These are phyloP conservation scores for Teleogryllus oceanicus DNA, from an alignment of 2,888 invertebrate species.

Conservation along the genomic window DNA sequence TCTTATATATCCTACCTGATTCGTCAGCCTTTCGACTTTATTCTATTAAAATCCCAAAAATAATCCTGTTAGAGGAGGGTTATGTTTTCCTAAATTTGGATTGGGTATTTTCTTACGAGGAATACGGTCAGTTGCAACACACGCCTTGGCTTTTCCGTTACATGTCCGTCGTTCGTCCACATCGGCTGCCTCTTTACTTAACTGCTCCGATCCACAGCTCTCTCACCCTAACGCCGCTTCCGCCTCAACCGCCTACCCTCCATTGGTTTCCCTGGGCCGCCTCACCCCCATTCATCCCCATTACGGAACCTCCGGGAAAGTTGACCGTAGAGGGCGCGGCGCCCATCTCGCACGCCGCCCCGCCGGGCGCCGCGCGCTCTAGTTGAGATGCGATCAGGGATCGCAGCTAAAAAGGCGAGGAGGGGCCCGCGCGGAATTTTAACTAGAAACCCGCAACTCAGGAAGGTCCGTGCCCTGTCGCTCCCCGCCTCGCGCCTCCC, in stretches of 20 bases:
- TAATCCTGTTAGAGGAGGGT: too few relatives aligned
- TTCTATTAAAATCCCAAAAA: too few relatives aligned
- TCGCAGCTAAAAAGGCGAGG: constrained; percentile 2
- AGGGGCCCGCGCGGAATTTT: background rate
- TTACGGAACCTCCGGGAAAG: constrained; percentile 1
- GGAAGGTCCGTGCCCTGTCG: too few relatives aligned
- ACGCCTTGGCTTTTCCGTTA: too few relatives aligned
- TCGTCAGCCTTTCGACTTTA: too few relatives aligned
- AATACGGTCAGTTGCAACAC: too few relatives aligned
- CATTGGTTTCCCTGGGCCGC: background rate
- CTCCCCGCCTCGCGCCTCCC: background rate
- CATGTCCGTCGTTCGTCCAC: too few relatives aligned
- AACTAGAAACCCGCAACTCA: background rate
- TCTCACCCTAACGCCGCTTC: background rate
- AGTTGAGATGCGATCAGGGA: constrained; percentile 10
- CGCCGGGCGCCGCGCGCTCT: background rate
- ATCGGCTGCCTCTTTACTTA: too few relatives aligned
- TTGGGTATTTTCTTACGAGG: too few relatives aligned
- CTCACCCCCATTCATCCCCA: background rate
- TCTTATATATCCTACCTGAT: too few relatives aligned
- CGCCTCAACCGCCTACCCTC: background rate
- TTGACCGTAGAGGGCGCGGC: background rate
- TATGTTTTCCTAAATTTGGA: too few relatives aligned
- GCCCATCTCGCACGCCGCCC: background rate
- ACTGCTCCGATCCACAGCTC: too few relatives aligned